Percentiles rank a stretch among this genome's conserved stretches.
Conservation (phyloP, 2,797 vertebrate species). For the Spatula clypeata region DNA sequence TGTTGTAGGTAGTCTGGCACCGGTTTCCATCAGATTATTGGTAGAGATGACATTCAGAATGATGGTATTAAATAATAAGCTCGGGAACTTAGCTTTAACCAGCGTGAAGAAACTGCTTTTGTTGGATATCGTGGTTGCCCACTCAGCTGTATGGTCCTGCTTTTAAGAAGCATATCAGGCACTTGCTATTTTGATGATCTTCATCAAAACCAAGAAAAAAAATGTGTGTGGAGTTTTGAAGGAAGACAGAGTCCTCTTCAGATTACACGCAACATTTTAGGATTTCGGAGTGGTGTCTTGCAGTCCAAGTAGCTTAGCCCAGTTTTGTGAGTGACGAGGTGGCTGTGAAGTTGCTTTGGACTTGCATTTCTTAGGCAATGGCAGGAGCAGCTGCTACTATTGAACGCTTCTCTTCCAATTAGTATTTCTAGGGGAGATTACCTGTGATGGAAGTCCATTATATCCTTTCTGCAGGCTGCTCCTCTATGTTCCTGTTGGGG, state of each 20-base stretch:
- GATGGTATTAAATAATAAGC: too few species aligned
- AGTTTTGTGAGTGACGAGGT: neutral
- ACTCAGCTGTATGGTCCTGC: neutral
- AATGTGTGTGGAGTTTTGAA: neutral
- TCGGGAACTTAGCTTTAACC: neutral
- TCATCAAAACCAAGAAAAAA: neutral
- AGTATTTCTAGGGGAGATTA: neutral
- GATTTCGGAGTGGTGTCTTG: neutral
- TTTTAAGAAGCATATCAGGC: neutral
- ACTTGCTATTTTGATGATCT: neutral
- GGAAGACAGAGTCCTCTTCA: neutral
- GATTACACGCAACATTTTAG: neutral
- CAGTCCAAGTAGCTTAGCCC: neutral
- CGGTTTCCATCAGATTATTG: neutral
- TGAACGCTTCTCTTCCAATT: neutral
- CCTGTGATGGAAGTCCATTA: neutral
- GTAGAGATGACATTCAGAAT: neutral
- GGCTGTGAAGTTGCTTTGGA: neutral
- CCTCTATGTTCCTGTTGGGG: neutral
- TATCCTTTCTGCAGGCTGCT: neutral
- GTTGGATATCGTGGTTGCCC: rapidly evolving
- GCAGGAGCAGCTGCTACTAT: neutral
- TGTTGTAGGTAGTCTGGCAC: neutral
- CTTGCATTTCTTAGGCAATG: neutral
- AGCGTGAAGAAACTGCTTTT: neutral